Percentiles rank a stretch among this genome's conserved stretches.
phyloP scores from a whole-genome alignment of 1,140 invertebrate genomes.

The Anagrus nilaparvatae region DNA sequence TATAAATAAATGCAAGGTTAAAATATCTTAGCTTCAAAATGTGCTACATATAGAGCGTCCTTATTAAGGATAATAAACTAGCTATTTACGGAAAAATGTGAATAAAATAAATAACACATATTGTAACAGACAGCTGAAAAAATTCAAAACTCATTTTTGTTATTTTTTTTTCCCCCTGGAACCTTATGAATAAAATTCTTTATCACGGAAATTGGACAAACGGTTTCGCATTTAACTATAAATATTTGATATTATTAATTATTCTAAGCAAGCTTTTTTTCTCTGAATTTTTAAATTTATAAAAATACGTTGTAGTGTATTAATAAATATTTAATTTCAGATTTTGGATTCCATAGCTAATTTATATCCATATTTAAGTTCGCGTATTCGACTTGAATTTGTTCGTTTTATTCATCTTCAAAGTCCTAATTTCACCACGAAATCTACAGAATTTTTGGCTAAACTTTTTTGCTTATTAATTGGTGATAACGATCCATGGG shows the following conservation, averaged over 20 bases:
- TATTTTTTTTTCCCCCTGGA: too few species aligned
- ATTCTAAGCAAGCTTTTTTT: not conserved
- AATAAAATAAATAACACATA: too few species aligned
- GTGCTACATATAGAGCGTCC: too few species aligned
- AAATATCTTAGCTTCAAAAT: too few species aligned
- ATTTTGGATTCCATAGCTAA: constrained; percentile 22
- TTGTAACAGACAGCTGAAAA: too few species aligned
- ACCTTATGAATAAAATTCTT: not conserved
- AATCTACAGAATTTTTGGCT: constrained; percentile 12
- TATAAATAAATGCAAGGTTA: too few species aligned
- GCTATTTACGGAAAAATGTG: too few species aligned
- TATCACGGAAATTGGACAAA: constrained; percentile 1
- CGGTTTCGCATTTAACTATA: not conserved
- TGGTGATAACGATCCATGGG: constrained; percentile 22
- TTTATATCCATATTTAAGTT: constrained; percentile 13
- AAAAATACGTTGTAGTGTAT: not conserved
- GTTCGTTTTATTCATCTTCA: constrained; percentile 23
- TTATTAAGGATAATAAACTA: too few species aligned
- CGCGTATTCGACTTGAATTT: constrained; percentile 20
- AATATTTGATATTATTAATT: constrained; percentile 2
- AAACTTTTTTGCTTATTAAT: constrained; percentile 26
- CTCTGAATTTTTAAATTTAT: not conserved
- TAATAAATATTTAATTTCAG: constrained; percentile 19
- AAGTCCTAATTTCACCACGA: constrained; percentile 6
- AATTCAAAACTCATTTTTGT: too few species aligned